Conservation (phyloP, 2,113 vertebrate species). For the Cyprinodon brontotheroides region DNA sequence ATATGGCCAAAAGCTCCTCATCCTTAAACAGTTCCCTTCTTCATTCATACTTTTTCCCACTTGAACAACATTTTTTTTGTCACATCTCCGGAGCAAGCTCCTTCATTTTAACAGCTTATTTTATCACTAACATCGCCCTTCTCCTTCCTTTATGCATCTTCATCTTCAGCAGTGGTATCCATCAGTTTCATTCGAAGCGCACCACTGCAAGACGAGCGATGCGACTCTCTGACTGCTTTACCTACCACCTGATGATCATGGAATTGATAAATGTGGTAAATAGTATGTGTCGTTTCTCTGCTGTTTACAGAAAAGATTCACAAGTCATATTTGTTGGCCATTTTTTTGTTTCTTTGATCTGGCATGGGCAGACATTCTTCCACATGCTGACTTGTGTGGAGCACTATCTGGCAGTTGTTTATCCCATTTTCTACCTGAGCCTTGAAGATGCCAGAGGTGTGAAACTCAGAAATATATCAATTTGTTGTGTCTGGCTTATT, state of each 20-base stretch:
- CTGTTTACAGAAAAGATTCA: rapidly evolving
- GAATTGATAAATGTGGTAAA: conserved; percentile 6
- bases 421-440: conserved; percentile 31
- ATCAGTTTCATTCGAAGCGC: not conserved
- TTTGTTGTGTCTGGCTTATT: conserved; percentile 27
- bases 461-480: conserved; percentile 12
- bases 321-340: not conserved
- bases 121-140: conserved; percentile 5
- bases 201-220: not conserved
- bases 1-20: not conserved
- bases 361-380: conserved; percentile 17
- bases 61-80: not conserved
- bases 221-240: conserved; percentile 31
- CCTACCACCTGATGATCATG: conserved; percentile 16
- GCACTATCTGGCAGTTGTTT: conserved; percentile 30
- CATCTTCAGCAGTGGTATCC: conserved; percentile 12
- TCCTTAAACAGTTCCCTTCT: not conserved
- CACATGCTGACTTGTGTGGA: conserved; percentile 28
- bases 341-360: not conserved
- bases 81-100: not conserved
- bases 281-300: not conserved
- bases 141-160: conserved; percentile 23
- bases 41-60: no score
- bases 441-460: conserved; percentile 1
- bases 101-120: not conserved